Percentiles rank a stretch among this genome's conserved stretches.
Conservation (phyloP, 2,113 vertebrate genomes). For the Hippoglossus stenolepis region DNA sequence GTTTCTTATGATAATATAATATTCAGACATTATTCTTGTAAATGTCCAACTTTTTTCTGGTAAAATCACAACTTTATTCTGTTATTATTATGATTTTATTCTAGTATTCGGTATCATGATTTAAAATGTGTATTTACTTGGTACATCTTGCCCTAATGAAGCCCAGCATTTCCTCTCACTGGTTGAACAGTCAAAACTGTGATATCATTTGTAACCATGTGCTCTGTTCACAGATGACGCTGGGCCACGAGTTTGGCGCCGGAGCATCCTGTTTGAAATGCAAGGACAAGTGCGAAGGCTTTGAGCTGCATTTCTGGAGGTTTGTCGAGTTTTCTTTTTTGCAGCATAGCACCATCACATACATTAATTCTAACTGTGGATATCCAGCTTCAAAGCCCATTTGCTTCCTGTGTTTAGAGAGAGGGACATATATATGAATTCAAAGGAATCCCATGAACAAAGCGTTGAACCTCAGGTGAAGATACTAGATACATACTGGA, state of each 20-base stretch:
- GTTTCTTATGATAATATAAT: too few relatives aligned
- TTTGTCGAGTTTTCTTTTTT: conserved; percentile 70
- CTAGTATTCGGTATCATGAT: background rate
- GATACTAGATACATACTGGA: too few relatives aligned
- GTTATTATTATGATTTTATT: too few relatives aligned
- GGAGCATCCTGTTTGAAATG: conserved; percentile 96
- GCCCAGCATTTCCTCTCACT: background rate
- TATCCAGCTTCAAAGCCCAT: background rate
- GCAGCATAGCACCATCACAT: background rate
- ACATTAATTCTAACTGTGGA: too few relatives aligned
- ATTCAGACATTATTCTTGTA: too few relatives aligned
- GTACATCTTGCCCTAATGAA: background rate
- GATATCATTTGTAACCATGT: background rate
- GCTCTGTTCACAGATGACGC: conserved; percentile 88
- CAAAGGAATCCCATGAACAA: background rate
- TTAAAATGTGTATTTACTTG: background rate
- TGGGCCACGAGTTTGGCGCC: conserved; percentile 95
- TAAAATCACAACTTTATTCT: background rate
- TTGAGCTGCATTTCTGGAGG: conserved; percentile 99
- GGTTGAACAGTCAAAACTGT: background rate
- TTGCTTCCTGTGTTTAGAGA: background rate
- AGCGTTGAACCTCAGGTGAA: background rate
- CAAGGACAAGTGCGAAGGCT: conserved; percentile 97
- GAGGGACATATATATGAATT: background rate
- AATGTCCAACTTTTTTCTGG: background rate